Conservation (phyloP, 2,797 vertebrate genomes). For the Balearica regulorum region DNA sequence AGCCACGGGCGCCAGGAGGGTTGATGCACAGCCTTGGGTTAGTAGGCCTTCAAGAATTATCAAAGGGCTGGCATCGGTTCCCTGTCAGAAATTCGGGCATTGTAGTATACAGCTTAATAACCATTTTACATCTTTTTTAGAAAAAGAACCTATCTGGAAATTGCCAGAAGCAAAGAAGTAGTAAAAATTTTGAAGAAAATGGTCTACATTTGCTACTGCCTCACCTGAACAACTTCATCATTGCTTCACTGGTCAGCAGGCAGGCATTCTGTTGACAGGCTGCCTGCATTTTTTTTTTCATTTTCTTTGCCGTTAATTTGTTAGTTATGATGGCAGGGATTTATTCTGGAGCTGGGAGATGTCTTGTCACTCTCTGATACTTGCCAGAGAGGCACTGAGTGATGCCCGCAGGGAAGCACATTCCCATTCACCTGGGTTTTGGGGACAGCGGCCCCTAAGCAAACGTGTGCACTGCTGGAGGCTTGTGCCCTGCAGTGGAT, state of each 20-base stretch:
- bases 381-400: neutral
- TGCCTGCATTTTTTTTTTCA: neutral
- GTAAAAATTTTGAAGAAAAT: neutral
- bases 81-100: neutral
- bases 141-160: neutral
- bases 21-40: accelerated
- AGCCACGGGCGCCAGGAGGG: accelerated
- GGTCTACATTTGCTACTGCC: neutral
- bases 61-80: neutral
- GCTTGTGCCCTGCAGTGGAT: too few species aligned
- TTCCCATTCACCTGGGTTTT: neutral
- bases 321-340: neutral
- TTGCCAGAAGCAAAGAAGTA: neutral
- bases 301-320: neutral
- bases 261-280: neutral
- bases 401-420: neutral
- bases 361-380: neutral
- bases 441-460: too few species aligned
- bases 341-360: neutral
- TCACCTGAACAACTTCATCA: neutral
- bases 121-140: neutral
- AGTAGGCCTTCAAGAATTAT: neutral
- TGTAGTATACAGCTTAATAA: neutral
- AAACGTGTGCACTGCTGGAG: too few species aligned
- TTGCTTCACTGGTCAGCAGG: neutral